phyloP scores from a whole-genome alignment of 92 coral and sea anemone species.

The Pocillopora grandis region DNA sequence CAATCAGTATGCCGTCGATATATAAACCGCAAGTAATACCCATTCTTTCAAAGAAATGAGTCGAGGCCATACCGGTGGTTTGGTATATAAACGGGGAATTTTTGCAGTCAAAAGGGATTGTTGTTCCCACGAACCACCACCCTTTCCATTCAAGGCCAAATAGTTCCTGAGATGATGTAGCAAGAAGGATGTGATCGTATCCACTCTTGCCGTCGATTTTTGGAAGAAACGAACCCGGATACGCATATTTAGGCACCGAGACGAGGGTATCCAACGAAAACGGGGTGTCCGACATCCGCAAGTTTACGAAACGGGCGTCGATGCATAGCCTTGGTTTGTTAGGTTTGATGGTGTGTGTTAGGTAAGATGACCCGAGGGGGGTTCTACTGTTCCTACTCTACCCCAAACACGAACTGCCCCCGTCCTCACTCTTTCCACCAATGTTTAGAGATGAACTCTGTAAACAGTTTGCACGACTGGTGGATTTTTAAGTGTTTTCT shows the following conservation, averaged over 20 bases:
- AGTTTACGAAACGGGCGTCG: slow-evolving; percentile 41
- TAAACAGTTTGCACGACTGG: slow-evolving; percentile 29
- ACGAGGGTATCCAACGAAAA: not conserved
- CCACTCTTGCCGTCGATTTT: slow-evolving; percentile 24
- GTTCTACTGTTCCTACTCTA: slow-evolving; percentile 11
- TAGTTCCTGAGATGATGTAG: not conserved
- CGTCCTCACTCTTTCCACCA: slow-evolving; percentile 10
- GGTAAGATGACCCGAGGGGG: slow-evolving; percentile 20
- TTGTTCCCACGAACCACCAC: slow-evolving; percentile 10
- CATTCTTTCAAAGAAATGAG: not conserved
- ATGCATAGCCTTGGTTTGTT: slow-evolving; percentile 32
- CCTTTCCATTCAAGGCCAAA: not conserved
- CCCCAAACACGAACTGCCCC: slow-evolving; percentile 36
- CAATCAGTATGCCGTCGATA: slow-evolving; percentile 12
- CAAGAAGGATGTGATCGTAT: not conserved
- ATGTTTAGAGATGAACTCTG: not conserved
- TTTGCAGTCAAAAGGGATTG: slow-evolving; percentile 15
- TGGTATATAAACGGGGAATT: slow-evolving; percentile 1
- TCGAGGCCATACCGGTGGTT: not conserved
- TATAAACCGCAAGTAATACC: slow-evolving; percentile 22
- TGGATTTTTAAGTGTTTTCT: slow-evolving; percentile 5
- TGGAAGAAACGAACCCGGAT: not conserved
- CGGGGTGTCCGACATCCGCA: slow-evolving; percentile 36
- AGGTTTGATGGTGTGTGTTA: slow-evolving; percentile 12
- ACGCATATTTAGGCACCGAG: too few species aligned